Conservation (phyloP, 2,888 invertebrate species). For the Gortyna flavago region DNA sequence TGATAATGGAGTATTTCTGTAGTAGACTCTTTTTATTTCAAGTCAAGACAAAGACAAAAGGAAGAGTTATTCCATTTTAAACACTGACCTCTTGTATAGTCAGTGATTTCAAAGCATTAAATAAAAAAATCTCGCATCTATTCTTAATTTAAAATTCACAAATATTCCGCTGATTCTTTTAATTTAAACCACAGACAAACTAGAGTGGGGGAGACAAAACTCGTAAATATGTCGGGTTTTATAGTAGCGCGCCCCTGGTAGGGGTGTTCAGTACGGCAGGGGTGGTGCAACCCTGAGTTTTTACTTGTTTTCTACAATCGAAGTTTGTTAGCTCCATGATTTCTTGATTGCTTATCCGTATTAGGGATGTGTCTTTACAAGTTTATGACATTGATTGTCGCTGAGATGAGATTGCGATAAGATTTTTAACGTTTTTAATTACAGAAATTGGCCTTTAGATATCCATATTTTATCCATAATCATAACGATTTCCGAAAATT, state of each 20-base stretch:
- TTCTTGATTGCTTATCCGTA: slow-evolving; percentile 82
- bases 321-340: slow-evolving; percentile 78
- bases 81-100: too few species aligned
- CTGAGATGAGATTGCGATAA: too few species aligned
- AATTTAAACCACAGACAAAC: slow-evolving; percentile 72
- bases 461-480: slow-evolving; percentile 14
- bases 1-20: background rate
- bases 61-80: background rate
- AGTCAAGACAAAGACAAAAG: background rate
- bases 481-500: background rate
- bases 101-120: background rate
- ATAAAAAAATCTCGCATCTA: background rate
- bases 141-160: background rate
- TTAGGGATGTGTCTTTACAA: slow-evolving; percentile 50
- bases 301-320: slow-evolving; percentile 69
- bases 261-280: slow-evolving; percentile 64
- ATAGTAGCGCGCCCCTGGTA: slow-evolving; percentile 80
- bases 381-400: too few species aligned
- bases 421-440: too few species aligned
- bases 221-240: slow-evolving; percentile 89
- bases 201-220: slow-evolving; percentile 75
- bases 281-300: slow-evolving; percentile 72
- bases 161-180: slow-evolving; percentile 58
- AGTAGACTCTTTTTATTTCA: background rate
- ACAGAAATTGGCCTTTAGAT: background rate